A percentile compares a stretch with the other conserved stretches of the same genome.
Evolutionary conservation across 2,888 invertebrate species (phyloP).

Genomic region (Dastarcus helophoroides): DNA sequence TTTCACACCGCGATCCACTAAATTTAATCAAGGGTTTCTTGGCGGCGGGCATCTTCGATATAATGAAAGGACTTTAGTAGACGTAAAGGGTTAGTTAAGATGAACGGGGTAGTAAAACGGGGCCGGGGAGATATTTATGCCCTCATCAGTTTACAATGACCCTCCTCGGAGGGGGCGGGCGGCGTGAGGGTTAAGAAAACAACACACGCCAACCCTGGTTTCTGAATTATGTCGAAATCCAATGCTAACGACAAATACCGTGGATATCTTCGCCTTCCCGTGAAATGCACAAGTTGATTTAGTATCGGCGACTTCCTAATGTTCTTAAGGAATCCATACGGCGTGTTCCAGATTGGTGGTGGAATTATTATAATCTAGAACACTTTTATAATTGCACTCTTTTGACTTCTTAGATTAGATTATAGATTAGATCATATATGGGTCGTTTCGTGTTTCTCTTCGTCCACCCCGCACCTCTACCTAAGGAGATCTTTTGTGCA

Average conservation of each 20-base stretch:
- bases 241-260: not conserved
- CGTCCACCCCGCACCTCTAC: too few species aligned
- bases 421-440: too few species aligned
- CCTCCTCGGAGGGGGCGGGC: conserved; percentile 28
- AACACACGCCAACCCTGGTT: not conserved
- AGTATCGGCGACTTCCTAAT: too few species aligned
- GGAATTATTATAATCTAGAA: too few species aligned
- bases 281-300: too few species aligned
- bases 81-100: conserved; percentile 32
- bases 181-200: conserved; percentile 1
- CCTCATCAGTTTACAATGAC: conserved; percentile 59
- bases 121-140: conserved; percentile 45
- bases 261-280: too few species aligned
- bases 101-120: conserved; percentile 29
- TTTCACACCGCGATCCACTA: conserved; percentile 20
- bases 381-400: too few species aligned
- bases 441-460: too few species aligned
- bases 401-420: too few species aligned
- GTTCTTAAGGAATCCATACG: too few species aligned
- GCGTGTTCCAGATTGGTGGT: too few species aligned
- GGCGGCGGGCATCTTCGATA: conserved; percentile 30
- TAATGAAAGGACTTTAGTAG: conserved; percentile 33
- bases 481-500: too few species aligned
- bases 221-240: not conserved
- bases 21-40: conserved; percentile 20